phyloP scores from a whole-genome alignment of 2,888 invertebrate species.

The Sceliomorpha sp. region DNA sequence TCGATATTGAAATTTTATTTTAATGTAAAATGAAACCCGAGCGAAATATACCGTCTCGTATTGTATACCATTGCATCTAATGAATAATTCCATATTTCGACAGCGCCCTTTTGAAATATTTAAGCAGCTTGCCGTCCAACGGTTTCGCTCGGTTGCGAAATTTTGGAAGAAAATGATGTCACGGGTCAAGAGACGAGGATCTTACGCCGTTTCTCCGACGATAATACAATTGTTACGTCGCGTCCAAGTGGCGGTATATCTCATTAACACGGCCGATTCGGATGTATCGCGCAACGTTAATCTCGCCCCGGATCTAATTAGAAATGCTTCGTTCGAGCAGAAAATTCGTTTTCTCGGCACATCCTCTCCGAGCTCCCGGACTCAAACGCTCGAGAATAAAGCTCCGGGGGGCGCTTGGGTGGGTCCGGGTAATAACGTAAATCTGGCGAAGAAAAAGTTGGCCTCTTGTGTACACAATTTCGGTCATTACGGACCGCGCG shows the following conservation, averaged over 20 bases:
- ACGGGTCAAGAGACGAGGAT: no score
- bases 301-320: conserved; percentile 34
- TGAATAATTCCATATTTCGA: no score
- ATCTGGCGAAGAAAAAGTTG: conserved; percentile 34
- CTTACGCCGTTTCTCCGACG: no score
- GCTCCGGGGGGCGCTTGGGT: conserved; percentile 14
- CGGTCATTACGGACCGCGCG: conserved; percentile 35
- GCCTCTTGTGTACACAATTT: conserved; percentile 35
- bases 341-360: conserved; percentile 19
- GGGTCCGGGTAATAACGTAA: conserved; percentile 35
- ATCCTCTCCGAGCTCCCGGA: conserved; percentile 7
- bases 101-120: no score
- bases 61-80: no score
- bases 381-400: conserved; percentile 15
- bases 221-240: conserved; percentile 19
- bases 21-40: no score
- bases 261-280: conserved; percentile 11
- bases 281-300: conserved; percentile 16
- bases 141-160: no score
- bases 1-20: no score
- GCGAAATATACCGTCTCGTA: no score
- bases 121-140: no score
- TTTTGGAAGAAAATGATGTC: no score
- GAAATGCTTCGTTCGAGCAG: conserved; percentile 30
- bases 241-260: conserved; percentile 14